These are phyloP conservation scores for Cosmia trapezina DNA, from an alignment of 2,888 invertebrate species.

Conservation along the genomic window DNA sequence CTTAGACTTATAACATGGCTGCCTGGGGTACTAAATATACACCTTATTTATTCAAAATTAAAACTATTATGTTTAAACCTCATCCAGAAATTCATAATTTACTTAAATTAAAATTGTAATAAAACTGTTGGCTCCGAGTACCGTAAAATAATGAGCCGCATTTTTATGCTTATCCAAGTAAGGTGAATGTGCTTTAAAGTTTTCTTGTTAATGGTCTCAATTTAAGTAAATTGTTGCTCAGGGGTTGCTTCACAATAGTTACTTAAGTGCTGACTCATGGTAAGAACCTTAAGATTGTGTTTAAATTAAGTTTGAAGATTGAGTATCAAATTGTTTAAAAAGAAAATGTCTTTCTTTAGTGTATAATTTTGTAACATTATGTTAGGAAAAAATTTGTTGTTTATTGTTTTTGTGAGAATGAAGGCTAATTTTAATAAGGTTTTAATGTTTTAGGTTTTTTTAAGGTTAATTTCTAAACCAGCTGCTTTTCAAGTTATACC, in stretches of 20 bases:
- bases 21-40: neutral
- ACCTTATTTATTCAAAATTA: neutral
- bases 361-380: neutral
- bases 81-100: neutral
- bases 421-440: neutral
- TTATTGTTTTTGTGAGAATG: neutral
- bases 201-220: slow-evolving; percentile 12
- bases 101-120: neutral
- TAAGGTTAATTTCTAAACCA: neutral
- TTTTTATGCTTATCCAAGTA: neutral
- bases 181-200: neutral
- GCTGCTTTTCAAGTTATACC: neutral
- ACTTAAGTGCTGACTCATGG: neutral
- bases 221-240: slow-evolving; percentile 25
- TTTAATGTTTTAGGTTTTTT: too few relatives aligned
- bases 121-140: neutral
- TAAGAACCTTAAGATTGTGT: slow-evolving; percentile 1
- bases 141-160: neutral
- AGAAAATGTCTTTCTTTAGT: neutral
- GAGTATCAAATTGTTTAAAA: neutral
- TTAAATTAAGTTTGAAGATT: neutral
- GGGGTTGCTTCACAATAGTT: slow-evolving; percentile 2
- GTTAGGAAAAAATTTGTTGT: neutral
- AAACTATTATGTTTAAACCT: neutral
- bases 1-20: neutral